A percentile compares a stretch with the other conserved stretches of the same genome.
Evolutionary conservation across 2,888 invertebrate genomes (phyloP).

Genomic region (Andrena flavipes): DNA sequence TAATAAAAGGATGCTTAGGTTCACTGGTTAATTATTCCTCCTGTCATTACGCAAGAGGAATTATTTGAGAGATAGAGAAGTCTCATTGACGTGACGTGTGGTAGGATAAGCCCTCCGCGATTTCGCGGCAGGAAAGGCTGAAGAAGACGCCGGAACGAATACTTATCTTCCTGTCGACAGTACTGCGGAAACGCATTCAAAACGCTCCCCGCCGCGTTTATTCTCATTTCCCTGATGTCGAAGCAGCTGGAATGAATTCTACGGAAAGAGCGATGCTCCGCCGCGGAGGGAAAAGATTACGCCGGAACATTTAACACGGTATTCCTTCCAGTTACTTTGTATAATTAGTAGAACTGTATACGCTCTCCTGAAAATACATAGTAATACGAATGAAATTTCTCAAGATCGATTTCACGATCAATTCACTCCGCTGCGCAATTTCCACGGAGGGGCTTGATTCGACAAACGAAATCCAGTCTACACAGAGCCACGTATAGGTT

Average conservation of each 20-base stretch:
- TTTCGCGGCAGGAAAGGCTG: slow-evolving; percentile 35
- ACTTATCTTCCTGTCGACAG: slow-evolving; percentile 49
- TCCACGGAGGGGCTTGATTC: no score
- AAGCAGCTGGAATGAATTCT: slow-evolving; percentile 35
- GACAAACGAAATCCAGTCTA: no score
- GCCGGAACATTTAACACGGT: not conserved
- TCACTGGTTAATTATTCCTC: not conserved
- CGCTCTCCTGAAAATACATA: not conserved
- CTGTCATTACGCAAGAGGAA: not conserved
- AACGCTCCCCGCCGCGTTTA: slow-evolving; percentile 38
- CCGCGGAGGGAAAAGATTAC: slow-evolving; percentile 1
- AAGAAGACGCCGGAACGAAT: slow-evolving; percentile 44
- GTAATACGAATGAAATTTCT: not conserved
- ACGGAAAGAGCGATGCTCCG: not conserved
- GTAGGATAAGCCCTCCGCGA: slow-evolving; percentile 8
- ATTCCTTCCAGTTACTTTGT: not conserved
- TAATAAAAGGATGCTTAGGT: not conserved
- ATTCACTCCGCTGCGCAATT: not conserved
- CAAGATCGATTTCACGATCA: not conserved
- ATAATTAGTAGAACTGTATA: not conserved
- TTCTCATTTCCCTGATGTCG: slow-evolving; percentile 50
- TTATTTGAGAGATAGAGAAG: slow-evolving; percentile 1
- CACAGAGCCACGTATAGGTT: no score
- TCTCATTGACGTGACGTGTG: slow-evolving; percentile 2
- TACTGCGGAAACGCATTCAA: slow-evolving; percentile 37